Percentiles rank a stretch among this genome's conserved stretches.
Conservation (phyloP, 2,888 invertebrate genomes). For the Tanytarsus gracilentus region DNA sequence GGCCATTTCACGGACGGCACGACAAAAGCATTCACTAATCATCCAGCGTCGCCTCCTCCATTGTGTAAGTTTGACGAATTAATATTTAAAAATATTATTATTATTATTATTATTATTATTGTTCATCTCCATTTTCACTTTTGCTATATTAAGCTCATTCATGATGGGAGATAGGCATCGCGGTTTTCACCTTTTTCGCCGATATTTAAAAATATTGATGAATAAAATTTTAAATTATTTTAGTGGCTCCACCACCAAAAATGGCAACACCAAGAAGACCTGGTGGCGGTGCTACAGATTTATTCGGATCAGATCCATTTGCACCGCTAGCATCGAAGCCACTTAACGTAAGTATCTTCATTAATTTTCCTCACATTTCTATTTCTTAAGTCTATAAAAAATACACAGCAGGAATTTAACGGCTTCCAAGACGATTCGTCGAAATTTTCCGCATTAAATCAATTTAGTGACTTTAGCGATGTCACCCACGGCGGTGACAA, state of each 20-base stretch:
- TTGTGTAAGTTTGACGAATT: conserved; percentile 52
- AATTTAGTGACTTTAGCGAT: not conserved
- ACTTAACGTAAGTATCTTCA: conserved; percentile 37
- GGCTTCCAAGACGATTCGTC: conserved; percentile 14
- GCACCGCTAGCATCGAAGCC: conserved; percentile 37
- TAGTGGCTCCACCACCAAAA: conserved; percentile 87
- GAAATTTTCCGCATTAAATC: not conserved
- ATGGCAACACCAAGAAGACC: conserved; percentile 51
- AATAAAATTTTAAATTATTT: conserved; percentile 34
- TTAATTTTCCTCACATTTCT: not conserved
- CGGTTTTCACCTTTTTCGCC: not conserved
- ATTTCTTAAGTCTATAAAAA: conserved; percentile 2
- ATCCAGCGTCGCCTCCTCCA: conserved; percentile 50
- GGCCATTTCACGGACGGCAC: conserved; percentile 34
- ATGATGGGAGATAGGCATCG: not conserved
- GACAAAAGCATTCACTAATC: conserved; percentile 35
- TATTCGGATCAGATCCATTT: conserved; percentile 75
- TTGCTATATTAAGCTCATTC: no score
- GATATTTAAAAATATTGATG: conserved; percentile 17
- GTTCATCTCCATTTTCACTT: no score
- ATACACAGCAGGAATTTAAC: conserved; percentile 10
- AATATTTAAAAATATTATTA: conserved; percentile 27
- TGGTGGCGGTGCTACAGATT: conserved; percentile 53
- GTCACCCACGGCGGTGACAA: not conserved
- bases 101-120: conserved; percentile 12